A percentile compares a stretch with the other conserved stretches of the same genome.
phyloP scores from a whole-genome alignment of 2,113 vertebrate genomes.

The human (Homo sapiens) region DNA sequence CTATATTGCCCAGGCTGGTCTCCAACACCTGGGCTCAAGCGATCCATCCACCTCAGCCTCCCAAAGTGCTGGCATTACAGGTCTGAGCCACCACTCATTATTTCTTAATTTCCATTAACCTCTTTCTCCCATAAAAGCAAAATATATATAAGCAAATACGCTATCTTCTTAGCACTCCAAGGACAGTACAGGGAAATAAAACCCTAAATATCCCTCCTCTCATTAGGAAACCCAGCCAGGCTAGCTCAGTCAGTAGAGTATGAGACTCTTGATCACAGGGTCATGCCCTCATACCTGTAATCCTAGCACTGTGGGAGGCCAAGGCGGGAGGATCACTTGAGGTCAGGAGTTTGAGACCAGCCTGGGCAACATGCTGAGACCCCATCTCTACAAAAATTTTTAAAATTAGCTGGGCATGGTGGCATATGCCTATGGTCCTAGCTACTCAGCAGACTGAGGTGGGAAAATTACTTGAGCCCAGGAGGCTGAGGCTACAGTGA shows the following conservation, averaged over 20 bases:
- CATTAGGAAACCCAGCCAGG: neutral
- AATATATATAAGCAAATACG: neutral
- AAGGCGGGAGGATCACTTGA: neutral
- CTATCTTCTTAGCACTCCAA: neutral
- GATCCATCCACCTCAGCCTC: no score
- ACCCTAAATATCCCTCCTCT: neutral
- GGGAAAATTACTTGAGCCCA: neutral
- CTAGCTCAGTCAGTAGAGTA: no score
- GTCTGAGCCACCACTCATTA: no score
- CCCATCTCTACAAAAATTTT: neutral
- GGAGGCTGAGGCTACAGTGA: neutral
- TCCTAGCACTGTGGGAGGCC: neutral
- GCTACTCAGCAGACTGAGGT: neutral
- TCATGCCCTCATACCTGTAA: neutral
- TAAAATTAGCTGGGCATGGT: neutral
- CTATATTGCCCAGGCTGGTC: no score
- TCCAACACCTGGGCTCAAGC: no score
- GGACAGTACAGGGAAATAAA: neutral
- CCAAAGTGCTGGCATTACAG: no score
- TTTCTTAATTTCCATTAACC: slow-evolving; percentile 24
- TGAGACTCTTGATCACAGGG: neutral
- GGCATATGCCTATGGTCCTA: neutral
- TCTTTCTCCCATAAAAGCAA: neutral
- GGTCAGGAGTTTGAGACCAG: neutral
- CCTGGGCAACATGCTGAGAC: neutral